Evolutionary conservation across 2,797 vertebrate species (phyloP).

Genomic region (Mareca penelope): DNA sequence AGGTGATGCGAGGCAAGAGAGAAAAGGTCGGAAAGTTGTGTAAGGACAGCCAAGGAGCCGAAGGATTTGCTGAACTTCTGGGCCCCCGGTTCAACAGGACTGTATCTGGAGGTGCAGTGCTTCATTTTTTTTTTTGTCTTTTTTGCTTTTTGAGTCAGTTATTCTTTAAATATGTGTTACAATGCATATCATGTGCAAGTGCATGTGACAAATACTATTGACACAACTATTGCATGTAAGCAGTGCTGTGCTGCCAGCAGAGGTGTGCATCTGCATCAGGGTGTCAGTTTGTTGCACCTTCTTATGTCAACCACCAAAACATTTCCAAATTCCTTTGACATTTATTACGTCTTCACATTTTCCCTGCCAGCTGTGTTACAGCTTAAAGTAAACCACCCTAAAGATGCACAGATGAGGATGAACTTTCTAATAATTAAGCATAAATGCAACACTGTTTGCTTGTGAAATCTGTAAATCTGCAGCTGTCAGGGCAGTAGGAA

Average conservation of each 20-base stretch:
- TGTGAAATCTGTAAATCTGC: background rate
- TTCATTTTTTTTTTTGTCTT: background rate
- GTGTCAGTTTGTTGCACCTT: background rate
- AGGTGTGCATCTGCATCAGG: slow-evolving; percentile 1
- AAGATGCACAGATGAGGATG: background rate
- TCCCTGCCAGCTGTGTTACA: background rate
- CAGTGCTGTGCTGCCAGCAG: background rate
- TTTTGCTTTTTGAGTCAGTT: background rate
- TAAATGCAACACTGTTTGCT: background rate
- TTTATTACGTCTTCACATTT: background rate
- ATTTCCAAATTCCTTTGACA: slow-evolving; percentile 14
- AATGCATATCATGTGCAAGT: background rate
- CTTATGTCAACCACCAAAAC: background rate
- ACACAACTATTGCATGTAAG: background rate
- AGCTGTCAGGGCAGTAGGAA: background rate
- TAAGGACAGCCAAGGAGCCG: background rate
- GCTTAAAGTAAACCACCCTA: slow-evolving; percentile 10
- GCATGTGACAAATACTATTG: background rate
- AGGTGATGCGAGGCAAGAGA: background rate
- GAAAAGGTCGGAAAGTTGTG: background rate
- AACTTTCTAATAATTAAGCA: slow-evolving; percentile 12
- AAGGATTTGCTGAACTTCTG: background rate
- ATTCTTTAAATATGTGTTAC: background rate
- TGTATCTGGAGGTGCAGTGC: background rate
- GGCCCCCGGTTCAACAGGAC: background rate